Percentiles rank a stretch among this genome's conserved stretches.
Conservation (phyloP, 2,113 vertebrate genomes). For the Eurystomus gularis region DNA sequence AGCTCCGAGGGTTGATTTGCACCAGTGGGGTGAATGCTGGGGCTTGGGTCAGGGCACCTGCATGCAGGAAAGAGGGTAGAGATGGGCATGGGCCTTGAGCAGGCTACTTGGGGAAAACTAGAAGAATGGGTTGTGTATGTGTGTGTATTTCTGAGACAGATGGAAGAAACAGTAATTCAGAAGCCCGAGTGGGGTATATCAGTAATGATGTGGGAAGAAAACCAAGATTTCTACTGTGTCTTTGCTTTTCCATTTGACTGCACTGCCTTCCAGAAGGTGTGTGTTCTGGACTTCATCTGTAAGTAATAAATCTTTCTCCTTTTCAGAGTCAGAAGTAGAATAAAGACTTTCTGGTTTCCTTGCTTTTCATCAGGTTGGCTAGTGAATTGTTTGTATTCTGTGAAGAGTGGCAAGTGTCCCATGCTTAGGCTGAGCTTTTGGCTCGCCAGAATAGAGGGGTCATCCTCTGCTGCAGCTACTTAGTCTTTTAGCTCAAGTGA, state of each 20-base stretch:
- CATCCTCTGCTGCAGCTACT: not conserved
- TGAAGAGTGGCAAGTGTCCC: not conserved
- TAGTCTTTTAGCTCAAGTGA: not conserved
- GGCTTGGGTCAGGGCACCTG: not conserved
- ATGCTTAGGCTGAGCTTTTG: not conserved
- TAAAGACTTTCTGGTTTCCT: not conserved
- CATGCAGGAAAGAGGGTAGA: not conserved
- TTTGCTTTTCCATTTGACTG: not conserved
- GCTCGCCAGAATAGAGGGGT: not conserved
- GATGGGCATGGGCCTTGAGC: not conserved
- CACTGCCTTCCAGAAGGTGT: not conserved
- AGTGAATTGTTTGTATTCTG: not conserved
- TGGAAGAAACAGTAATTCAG: not conserved
- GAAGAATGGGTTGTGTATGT: rapidly evolving
- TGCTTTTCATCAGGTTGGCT: not conserved
- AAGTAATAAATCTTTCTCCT: not conserved
- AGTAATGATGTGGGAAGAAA: not conserved
- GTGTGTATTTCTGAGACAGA: not conserved
- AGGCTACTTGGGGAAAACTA: not conserved
- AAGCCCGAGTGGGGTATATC: not conserved
- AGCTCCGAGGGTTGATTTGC: not conserved
- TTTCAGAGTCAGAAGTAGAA: not conserved
- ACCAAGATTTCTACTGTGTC: not conserved
- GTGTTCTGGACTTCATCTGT: not conserved
- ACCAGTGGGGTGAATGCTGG: not conserved